These are phyloP conservation scores for Brachyistius frenatus DNA, from an alignment of 2,113 vertebrate genomes.

Conservation along the genomic window DNA sequence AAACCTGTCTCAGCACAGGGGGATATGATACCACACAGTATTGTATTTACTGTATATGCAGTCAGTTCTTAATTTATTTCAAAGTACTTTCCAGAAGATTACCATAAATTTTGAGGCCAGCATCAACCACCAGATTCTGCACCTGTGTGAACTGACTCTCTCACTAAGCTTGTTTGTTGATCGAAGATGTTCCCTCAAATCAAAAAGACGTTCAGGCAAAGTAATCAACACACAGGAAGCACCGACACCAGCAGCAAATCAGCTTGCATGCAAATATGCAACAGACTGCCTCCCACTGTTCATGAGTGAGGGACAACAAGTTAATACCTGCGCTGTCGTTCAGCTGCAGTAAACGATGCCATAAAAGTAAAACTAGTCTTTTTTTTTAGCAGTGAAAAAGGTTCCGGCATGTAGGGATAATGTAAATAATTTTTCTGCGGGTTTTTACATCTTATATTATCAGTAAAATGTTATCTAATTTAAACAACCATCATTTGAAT, in stretches of 20 bases:
- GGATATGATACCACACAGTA: background rate
- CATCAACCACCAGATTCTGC: background rate
- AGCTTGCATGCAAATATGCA: background rate
- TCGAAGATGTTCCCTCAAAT: background rate
- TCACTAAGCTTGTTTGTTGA: background rate
- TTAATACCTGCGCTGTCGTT: too few relatives aligned
- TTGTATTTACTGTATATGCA: background rate
- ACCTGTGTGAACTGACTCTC: background rate
- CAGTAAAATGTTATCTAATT: background rate
- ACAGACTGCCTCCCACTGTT: too few relatives aligned
- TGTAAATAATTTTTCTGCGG: too few relatives aligned
- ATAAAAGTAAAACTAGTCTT: too few relatives aligned
- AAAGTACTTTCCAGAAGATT: background rate
- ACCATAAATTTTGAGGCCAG: background rate
- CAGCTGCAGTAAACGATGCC: too few relatives aligned
- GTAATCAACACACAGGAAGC: background rate
- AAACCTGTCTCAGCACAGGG: slow-evolving; percentile 4
- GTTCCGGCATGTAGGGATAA: background rate
- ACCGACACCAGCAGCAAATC: background rate
- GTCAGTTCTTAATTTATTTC: background rate
- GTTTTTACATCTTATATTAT: background rate
- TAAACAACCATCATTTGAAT: too few relatives aligned
- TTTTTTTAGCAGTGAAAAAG: background rate
- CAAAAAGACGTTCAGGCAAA: background rate
- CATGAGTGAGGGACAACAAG: too few relatives aligned